A percentile compares a stretch with the other conserved stretches of the same genome.
Conservation (phyloP, 2,888 invertebrate species). For the Rhagophthalmus giganteus region DNA sequence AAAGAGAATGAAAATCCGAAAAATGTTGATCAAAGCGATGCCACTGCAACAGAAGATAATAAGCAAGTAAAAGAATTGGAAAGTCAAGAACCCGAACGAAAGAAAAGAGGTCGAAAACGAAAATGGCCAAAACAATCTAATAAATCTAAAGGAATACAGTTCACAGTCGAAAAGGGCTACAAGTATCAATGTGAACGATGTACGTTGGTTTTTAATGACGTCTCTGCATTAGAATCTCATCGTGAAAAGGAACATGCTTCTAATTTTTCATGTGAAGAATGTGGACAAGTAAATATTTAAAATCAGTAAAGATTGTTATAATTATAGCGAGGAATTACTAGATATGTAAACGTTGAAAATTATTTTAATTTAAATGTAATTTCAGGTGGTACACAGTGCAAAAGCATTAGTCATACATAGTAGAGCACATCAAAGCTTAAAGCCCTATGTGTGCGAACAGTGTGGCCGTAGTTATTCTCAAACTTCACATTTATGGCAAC, state of each 20-base stretch:
- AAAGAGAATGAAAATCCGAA: slow-evolving; percentile 13
- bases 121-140: slow-evolving; percentile 43
- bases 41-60: slow-evolving; percentile 6
- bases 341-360: too few relatives aligned
- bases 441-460: slow-evolving; percentile 63
- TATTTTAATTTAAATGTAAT: slow-evolving; percentile 5
- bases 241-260: slow-evolving; percentile 52
- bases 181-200: slow-evolving; percentile 55
- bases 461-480: slow-evolving; percentile 66
- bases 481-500: slow-evolving; percentile 68
- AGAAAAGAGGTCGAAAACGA: slow-evolving; percentile 49
- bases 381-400: slow-evolving; percentile 51
- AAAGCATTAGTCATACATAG: slow-evolving; percentile 54
- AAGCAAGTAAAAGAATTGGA: slow-evolving; percentile 13
- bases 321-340: too few relatives aligned
- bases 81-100: slow-evolving; percentile 38
- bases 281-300: slow-evolving; percentile 50
- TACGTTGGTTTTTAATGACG: slow-evolving; percentile 45
- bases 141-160: slow-evolving; percentile 36
- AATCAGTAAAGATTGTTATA: too few relatives aligned
- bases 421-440: slow-evolving; percentile 53
- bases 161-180: slow-evolving; percentile 44
- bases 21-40: not conserved
- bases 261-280: slow-evolving; percentile 54
- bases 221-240: slow-evolving; percentile 49